Conservation (phyloP, 2,888 invertebrate genomes). For the Nemapogon koenigi region DNA sequence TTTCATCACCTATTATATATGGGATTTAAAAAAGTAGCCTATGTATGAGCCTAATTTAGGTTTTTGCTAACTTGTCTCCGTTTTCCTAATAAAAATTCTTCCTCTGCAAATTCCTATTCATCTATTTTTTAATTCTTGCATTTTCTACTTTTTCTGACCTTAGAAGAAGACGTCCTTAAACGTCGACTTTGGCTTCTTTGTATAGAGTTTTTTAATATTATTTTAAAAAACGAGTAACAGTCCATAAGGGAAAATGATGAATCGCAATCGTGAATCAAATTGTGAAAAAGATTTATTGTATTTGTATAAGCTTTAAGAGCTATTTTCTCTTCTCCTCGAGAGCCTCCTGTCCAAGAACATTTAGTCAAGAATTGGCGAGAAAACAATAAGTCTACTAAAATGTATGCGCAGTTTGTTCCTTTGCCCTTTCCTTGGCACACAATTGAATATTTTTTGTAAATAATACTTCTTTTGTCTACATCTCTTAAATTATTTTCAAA, state of each 20-base stretch:
- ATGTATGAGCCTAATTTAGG: no score
- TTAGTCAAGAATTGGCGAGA: slow-evolving; percentile 3
- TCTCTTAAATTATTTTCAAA: no score
- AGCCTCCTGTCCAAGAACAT: slow-evolving; percentile 12
- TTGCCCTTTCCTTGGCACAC: no score
- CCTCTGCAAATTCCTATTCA: no score
- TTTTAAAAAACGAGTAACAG: slow-evolving; percentile 11
- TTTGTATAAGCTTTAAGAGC: slow-evolving; percentile 11
- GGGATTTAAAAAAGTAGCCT: no score
- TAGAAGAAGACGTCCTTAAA: not conserved
- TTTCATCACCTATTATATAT: no score
- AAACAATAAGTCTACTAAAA: slow-evolving; percentile 10
- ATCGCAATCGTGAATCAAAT: slow-evolving; percentile 11
- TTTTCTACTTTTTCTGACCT: not conserved
- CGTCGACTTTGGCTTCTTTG: not conserved
- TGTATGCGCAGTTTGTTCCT: slow-evolving; percentile 6
- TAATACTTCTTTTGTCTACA: no score
- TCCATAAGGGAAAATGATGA: slow-evolving; percentile 9
- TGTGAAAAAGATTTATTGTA: slow-evolving; percentile 10
- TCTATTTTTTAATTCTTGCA: no score
- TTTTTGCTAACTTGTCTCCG: no score
- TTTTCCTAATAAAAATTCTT: no score
- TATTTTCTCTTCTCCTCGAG: slow-evolving; percentile 11
- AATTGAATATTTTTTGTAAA: no score
- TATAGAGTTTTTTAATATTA: slow-evolving; percentile 11